Percentiles rank a stretch among this genome's conserved stretches.
Evolutionary conservation across 1,140 invertebrate species (phyloP).

Genomic region (Conopomorpha cramerella): DNA sequence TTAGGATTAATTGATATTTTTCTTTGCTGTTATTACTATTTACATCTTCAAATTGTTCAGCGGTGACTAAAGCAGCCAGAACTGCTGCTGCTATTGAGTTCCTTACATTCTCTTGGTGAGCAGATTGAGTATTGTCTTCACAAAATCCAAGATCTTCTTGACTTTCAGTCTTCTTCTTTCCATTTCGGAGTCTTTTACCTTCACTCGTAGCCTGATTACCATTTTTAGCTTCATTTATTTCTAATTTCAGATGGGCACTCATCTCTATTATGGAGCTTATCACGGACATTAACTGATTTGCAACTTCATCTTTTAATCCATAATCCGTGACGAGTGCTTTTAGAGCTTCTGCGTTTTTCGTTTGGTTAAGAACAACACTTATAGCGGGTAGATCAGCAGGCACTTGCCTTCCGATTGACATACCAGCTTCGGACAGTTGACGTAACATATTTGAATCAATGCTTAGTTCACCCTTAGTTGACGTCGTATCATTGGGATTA

Average conservation of each 20-base stretch:
- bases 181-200: conserved; percentile 20
- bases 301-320: conserved; percentile 55
- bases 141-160: conserved; percentile 13
- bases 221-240: conserved; percentile 28
- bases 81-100: conserved; percentile 63
- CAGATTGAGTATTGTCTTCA: conserved; percentile 20
- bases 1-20: conserved; percentile 61
- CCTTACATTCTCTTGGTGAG: conserved; percentile 51
- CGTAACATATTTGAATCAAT: conserved; percentile 71
- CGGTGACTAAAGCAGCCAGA: conserved; percentile 59
- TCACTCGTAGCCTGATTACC: conserved; percentile 18
- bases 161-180: conserved; percentile 25
- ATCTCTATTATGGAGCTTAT: conserved; percentile 57
- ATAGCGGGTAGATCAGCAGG: conserved; percentile 65
- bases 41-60: conserved; percentile 50
- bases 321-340: conserved; percentile 55
- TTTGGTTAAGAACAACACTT: conserved; percentile 65
- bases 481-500: conserved; percentile 58
- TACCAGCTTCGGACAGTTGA: conserved; percentile 71
- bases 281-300: conserved; percentile 56
- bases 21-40: conserved; percentile 55
- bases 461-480: conserved; percentile 63
- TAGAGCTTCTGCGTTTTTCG: conserved; percentile 50
- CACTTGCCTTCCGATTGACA: conserved; percentile 70
- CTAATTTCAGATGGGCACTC: conserved; percentile 49